These are phyloP conservation scores for Scomberomorus guttatus DNA, from an alignment of 2,797 vertebrate genomes.

Conservation along the genomic window DNA sequence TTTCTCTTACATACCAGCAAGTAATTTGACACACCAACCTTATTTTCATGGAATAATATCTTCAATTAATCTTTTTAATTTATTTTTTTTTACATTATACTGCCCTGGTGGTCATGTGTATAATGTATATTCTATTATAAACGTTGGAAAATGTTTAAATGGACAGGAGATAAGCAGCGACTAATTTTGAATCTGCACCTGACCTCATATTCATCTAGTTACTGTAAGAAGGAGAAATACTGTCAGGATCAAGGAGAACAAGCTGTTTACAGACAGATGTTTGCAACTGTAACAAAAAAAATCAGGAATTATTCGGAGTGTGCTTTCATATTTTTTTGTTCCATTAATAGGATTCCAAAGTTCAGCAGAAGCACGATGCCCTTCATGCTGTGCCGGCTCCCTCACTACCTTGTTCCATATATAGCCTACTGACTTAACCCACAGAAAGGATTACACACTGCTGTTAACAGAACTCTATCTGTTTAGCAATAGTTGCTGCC, in stretches of 20 bases:
- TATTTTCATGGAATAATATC: no score
- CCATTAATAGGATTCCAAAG: neutral
- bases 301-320: neutral
- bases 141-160: no score
- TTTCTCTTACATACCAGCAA: no score
- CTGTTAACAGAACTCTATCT: constrained; percentile 53
- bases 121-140: neutral
- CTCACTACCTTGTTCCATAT: constrained; percentile 42
- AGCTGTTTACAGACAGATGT: neutral
- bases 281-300: neutral
- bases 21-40: no score
- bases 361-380: constrained; percentile 1
- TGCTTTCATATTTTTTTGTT: neutral
- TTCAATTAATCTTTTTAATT: no score
- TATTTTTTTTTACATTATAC: no score
- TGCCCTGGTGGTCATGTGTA: neutral
- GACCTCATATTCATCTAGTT: neutral
- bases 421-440: constrained; percentile 55
- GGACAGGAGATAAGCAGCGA: no score
- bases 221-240: neutral
- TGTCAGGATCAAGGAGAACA: neutral
- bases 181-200: no score
- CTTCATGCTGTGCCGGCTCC: constrained; percentile 12
- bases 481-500: constrained; percentile 67
- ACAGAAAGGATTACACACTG: constrained; percentile 68